A percentile compares a stretch with the other conserved stretches of the same genome.
Evolutionary conservation across 2,113 vertebrate genomes (phyloP).

Genomic region (Crocuta crocuta): DNA sequence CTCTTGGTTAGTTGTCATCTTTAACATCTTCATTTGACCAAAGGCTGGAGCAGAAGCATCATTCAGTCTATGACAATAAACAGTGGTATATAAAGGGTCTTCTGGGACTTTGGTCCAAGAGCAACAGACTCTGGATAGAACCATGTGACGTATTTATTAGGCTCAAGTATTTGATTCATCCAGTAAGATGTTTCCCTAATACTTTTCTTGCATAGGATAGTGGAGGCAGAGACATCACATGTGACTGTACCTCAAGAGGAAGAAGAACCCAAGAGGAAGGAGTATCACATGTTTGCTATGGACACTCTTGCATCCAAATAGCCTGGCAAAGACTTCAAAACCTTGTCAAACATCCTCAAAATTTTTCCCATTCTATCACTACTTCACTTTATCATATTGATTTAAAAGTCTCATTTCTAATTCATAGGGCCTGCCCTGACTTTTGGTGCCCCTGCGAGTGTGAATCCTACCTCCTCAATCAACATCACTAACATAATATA

Average conservation of each 20-base stretch:
- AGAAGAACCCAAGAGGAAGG: background rate
- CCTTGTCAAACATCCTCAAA: background rate
- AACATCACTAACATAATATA: background rate
- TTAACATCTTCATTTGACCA: background rate
- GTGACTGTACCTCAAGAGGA: background rate
- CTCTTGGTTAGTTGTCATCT: background rate
- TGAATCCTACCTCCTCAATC: background rate
- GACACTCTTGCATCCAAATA: background rate
- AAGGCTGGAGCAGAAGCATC: background rate
- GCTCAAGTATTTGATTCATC: background rate
- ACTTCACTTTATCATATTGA: background rate
- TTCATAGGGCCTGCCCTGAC: background rate
- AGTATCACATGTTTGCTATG: too few species aligned
- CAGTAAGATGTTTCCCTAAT: background rate
- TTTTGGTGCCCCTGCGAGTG: background rate
- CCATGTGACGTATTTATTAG: background rate
- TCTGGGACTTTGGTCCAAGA: background rate
- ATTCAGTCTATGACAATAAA: background rate
- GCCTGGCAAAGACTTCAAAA: background rate
- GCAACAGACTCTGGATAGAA: background rate
- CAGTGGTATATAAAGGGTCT: background rate
- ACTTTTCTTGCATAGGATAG: background rate
- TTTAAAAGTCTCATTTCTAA: background rate
- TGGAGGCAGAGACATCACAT: background rate
- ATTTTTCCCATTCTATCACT: background rate